Percentiles rank a stretch among this genome's conserved stretches.
Evolutionary conservation across 1,140 invertebrate species (phyloP).

Genomic region (Triops cancriformis): DNA sequence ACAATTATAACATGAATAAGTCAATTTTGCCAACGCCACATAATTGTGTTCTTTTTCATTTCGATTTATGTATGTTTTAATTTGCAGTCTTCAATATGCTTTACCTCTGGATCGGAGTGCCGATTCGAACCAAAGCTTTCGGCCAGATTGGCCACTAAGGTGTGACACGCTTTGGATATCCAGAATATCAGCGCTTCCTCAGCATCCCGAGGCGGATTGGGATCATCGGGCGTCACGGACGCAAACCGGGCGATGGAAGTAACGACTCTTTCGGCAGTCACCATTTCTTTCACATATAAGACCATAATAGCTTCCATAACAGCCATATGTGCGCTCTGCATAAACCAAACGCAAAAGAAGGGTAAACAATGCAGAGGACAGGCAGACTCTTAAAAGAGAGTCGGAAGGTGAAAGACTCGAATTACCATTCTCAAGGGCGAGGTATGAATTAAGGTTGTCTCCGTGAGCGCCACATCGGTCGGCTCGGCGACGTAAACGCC

Average conservation of each 20-base stretch:
- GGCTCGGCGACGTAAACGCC: conserved; percentile 79
- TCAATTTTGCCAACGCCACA: conserved; percentile 37
- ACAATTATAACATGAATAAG: conserved; percentile 27
- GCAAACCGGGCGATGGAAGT: conserved; percentile 70
- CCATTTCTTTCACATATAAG: conserved; percentile 86
- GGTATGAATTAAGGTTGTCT: conserved; percentile 91
- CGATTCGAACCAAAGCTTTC: conserved; percentile 29
- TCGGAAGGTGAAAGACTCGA: background rate
- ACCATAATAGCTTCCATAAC: conserved; percentile 96
- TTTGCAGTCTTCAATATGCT: too few relatives aligned
- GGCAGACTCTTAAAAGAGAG: background rate
- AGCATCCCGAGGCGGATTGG: conserved; percentile 54
- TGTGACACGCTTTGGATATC: conserved; percentile 72
- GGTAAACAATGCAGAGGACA: background rate
- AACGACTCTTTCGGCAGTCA: conserved; percentile 76
- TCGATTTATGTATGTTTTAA: too few relatives aligned
- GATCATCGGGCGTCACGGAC: conserved; percentile 44
- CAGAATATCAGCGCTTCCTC: conserved; percentile 84
- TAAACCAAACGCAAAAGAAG: conserved; percentile 31
- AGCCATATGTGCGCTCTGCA: conserved; percentile 86
- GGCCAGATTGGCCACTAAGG: conserved; percentile 34
- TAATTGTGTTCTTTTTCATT: conserved; percentile 23
- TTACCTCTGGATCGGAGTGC: background rate
- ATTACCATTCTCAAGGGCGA: conserved; percentile 90
- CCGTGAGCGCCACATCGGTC: conserved; percentile 78